Evolutionary conservation across 92 coral and sea anemone species (phyloP).

Genomic region (Palythoa heliodiscus): DNA sequence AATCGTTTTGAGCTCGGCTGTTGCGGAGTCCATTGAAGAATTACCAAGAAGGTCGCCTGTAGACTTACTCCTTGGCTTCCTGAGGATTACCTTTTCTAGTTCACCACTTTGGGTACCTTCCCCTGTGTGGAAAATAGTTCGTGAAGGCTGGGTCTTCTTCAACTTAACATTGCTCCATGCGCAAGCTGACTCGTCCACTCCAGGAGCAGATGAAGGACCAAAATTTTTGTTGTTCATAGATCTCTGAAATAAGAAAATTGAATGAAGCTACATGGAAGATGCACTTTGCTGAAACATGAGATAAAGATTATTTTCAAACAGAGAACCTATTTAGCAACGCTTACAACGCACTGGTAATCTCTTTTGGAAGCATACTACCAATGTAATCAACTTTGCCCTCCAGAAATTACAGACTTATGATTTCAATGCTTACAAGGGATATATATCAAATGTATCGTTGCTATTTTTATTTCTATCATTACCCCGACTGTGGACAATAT

Average conservation of each 20-base stretch:
- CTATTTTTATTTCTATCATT: no score
- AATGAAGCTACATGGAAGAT: no score
- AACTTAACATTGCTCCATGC: conserved; percentile 76
- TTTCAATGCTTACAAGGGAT: no score
- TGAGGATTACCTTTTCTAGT: conserved; percentile 56
- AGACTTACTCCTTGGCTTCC: conserved; percentile 89
- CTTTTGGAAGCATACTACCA: no score
- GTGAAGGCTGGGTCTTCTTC: conserved; percentile 58
- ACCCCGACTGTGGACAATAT: no score
- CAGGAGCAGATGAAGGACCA: conserved; percentile 33
- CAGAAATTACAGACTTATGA: no score
- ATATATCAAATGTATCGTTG: no score
- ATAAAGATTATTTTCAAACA: no score
- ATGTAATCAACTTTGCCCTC: no score
- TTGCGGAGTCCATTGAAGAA: conserved; percentile 61
- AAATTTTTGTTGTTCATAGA: conserved; percentile 58
- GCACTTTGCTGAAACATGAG: no score
- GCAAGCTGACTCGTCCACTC: conserved; percentile 38
- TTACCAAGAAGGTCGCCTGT: conserved; percentile 80
- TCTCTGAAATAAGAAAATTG: conserved; percentile 7
- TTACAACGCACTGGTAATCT: no score
- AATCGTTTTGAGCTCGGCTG: conserved; percentile 71
- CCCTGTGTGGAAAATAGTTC: conserved; percentile 8
- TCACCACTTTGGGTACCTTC: conserved; percentile 35
- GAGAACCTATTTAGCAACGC: no score